Evolutionary conservation across 1,140 invertebrate species (phyloP).

Genomic region (Ephestia elutella): DNA sequence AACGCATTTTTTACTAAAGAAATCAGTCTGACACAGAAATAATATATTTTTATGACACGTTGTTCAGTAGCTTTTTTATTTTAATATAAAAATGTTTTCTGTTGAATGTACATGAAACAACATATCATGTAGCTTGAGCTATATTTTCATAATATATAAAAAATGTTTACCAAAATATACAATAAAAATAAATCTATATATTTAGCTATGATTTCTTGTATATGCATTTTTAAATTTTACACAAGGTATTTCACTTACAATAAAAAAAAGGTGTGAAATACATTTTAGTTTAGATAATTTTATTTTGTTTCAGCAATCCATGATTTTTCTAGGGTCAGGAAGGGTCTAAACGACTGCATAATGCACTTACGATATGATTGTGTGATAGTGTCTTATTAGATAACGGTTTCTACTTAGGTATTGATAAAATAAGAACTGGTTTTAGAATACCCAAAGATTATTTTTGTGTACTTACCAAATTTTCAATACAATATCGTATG

Average conservation of each 20-base stretch:
- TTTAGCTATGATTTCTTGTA: not conserved
- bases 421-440: not conserved
- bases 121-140: not conserved
- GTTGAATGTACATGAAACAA: not conserved
- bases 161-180: not conserved
- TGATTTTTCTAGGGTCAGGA: not conserved
- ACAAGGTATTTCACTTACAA: not conserved
- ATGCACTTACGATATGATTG: slow-evolving; percentile 24
- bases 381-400: slow-evolving; percentile 42
- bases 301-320: not conserved
- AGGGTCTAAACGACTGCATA: not conserved
- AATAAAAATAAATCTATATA: not conserved
- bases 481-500: no score
- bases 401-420: slow-evolving; percentile 9
- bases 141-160: not conserved
- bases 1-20: not conserved
- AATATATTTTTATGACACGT: not conserved
- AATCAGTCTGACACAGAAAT: not conserved
- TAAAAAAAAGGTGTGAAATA: not conserved
- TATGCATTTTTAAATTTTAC: not conserved
- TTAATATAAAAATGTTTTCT: not conserved
- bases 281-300: not conserved
- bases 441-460: not conserved
- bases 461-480: no score
- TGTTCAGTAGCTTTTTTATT: not conserved